Evolutionary conservation across 2,888 invertebrate genomes (phyloP), one percentile per base, ranked within the genome.

Genomic region (Lepidocyrtoides sp.): DNA sequence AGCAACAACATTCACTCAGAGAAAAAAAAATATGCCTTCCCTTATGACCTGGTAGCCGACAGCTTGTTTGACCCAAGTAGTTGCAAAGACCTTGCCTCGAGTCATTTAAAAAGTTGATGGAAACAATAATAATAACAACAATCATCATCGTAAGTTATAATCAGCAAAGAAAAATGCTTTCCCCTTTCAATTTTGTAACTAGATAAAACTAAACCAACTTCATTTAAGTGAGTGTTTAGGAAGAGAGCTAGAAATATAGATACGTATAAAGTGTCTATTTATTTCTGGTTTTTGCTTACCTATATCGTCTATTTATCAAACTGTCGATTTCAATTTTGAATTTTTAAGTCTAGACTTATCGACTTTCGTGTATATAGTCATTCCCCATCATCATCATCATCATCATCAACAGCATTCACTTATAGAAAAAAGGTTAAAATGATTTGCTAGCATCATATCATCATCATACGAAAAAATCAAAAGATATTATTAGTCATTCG

Each of bases 31-130:
- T 44, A 23, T 17, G 7, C 51, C 29, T 93, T 92, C 89, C 92
- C 92, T 92, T 89, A 89, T 92, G 93, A 93, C 93, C 93, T 92
- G 89, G 82, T 92, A 91, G 93, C 92, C 92, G n/a, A n/a, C n/a
- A n/a, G n/a, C n/a, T n/a, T 91, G 93, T 77, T 92, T 93, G 93
- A 93, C 93, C 93, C 90, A 79, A 69, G 69, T 63, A 12, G 8
- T 23, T 44, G 26, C 48, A 57, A 51, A 63, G 87, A 79, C 79
- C 79, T 79, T 87, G 87, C 79, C 87, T 79, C 79, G 32, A 51
- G 63, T 79, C 48, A 29, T 87, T 63, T 48, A 5, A 75, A 75
- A 48, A 48, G 29, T 41, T 79, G 87, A 87, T 87, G 87, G 87
- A 87, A 79, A 66, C 79, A 83, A 83, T 51, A 48, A 66, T 48